phyloP scores from a whole-genome alignment of 92 coral and sea anemone genomes.

The Anthopleura xanthogrammica region DNA sequence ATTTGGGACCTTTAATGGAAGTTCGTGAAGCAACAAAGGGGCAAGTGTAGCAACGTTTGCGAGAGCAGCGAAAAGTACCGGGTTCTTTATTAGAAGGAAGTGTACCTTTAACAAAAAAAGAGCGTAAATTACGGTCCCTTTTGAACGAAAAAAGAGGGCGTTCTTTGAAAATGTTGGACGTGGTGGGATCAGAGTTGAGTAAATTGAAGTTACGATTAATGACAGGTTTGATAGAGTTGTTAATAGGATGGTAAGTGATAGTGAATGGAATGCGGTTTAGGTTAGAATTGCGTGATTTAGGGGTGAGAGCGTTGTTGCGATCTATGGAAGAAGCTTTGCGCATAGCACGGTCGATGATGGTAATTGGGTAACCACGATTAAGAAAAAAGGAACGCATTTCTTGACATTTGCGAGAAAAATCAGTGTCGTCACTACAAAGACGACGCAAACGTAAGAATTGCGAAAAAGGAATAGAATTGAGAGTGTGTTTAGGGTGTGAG shows the following conservation, averaged over 20 bases:
- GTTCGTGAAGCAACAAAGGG: slow-evolving; percentile 23
- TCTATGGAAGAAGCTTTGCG: slow-evolving; percentile 25
- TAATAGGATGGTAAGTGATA: slow-evolving; percentile 1
- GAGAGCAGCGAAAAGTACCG: slow-evolving; percentile 42
- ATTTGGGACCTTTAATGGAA: slow-evolving; percentile 21
- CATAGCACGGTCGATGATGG: slow-evolving; percentile 18
- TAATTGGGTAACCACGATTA: slow-evolving; percentile 40
- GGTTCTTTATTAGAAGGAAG: slow-evolving; percentile 29
- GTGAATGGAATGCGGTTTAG: slow-evolving; percentile 24
- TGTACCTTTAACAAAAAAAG: slow-evolving; percentile 32
- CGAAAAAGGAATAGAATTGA: background rate
- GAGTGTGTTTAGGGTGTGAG: too few species aligned
- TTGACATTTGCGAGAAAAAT: background rate
- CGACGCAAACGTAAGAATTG: slow-evolving; percentile 33
- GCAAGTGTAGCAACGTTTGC: slow-evolving; percentile 43
- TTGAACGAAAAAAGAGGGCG: slow-evolving; percentile 52
- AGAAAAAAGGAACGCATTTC: background rate
- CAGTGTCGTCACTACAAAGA: background rate
- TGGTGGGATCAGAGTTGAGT: slow-evolving; percentile 21
- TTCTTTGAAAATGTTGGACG: slow-evolving; percentile 32
- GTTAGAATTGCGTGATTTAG: slow-evolving; percentile 14
- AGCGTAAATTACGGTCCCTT: slow-evolving; percentile 29
- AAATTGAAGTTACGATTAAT: too few species aligned
- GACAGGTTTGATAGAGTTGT: too few species aligned
- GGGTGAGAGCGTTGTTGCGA: slow-evolving; percentile 26